phyloP scores from a whole-genome alignment of 1,140 invertebrate species.

The Tetramorium simillimum region DNA sequence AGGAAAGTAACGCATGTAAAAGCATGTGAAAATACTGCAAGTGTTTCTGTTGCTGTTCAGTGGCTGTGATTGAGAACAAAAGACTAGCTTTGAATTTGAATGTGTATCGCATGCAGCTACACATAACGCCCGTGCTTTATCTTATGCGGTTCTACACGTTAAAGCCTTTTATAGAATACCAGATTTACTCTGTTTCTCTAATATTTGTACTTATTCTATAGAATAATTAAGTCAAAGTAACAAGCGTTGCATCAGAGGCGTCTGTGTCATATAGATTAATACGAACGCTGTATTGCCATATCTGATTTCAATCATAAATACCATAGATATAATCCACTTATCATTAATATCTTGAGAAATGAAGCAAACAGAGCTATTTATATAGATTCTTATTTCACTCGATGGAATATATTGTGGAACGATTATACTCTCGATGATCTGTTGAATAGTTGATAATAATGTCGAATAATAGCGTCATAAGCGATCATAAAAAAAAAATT shows the following conservation, averaged over 20 bases:
- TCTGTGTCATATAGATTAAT: constrained; percentile 51
- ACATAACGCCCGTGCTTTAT: constrained; percentile 58
- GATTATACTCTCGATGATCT: constrained; percentile 52
- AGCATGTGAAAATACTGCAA: constrained; percentile 38
- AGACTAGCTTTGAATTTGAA: constrained; percentile 73
- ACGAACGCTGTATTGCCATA: constrained; percentile 45
- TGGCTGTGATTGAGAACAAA: constrained; percentile 76
- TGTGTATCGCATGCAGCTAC: constrained; percentile 51
- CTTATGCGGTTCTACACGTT: constrained; percentile 52
- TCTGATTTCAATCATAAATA: constrained; percentile 38
- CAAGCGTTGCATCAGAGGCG: constrained; percentile 27
- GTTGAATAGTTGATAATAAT: constrained; percentile 31
- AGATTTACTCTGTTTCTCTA: constrained; percentile 56
- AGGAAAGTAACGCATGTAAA: constrained; percentile 36
- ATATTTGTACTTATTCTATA: constrained; percentile 63
- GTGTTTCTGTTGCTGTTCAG: constrained; percentile 69
- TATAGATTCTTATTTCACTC: constrained; percentile 19
- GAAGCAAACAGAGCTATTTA: constrained; percentile 12
- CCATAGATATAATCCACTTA: constrained; percentile 1
- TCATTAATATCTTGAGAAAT: constrained; percentile 18
- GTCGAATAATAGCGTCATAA: constrained; percentile 22
- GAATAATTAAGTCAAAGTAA: constrained; percentile 53
- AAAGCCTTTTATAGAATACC: constrained; percentile 46
- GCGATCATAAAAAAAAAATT: constrained; percentile 28
- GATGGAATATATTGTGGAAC: background rate